Evolutionary conservation across 92 coral and sea anemone genomes (phyloP), one percentile per base, ranked within the genome.

Genomic region (Phenganax marumi): DNA sequence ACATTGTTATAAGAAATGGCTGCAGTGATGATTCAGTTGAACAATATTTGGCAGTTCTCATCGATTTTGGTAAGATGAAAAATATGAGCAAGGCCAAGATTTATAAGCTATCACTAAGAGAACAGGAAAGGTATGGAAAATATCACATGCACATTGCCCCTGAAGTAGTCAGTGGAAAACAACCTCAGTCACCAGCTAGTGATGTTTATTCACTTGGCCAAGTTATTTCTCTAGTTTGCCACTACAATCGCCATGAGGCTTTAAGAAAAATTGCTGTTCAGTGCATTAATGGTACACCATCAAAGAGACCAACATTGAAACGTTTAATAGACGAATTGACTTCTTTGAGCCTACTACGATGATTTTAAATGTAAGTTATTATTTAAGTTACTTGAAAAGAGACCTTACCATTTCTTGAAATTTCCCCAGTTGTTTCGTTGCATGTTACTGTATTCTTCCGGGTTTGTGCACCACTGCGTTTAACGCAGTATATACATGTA

Each of bases 81-180:
- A 13, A 52, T 8, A 8, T 52, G 13, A 52, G 57, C 13, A 52
- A 52, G 13, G 57, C 57, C 13, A 52, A 52, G 13, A 13, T 52
- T 52, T 52, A 52, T 13, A 52, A 52, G 13, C 57, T 52, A 13
- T 52, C 57, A 52, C 57, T 52, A 13, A 63, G 10, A 63, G 70
- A 23, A 83, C 55, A 54, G 73, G 91, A 84, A 26, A 68, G 47
- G 71, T 90, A 88, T 47, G 52, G 88, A 23, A 90, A 78, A 46
- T 78, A 83, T 26, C 90, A 87, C 54, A 52, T 0, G 17, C 90
- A 87, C 53, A 84, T 84, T 58, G 87, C 88, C 3, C 88, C 90
- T 21, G 88, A 84, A 24, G 73, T 85, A 4, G 69, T 78, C 17
- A 55, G 76, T 39, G 85, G 88, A 10, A 65, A 61, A 12, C 54